phyloP scores from a whole-genome alignment of 2,797 vertebrate species.

The Tympanoctomys barrerae region DNA sequence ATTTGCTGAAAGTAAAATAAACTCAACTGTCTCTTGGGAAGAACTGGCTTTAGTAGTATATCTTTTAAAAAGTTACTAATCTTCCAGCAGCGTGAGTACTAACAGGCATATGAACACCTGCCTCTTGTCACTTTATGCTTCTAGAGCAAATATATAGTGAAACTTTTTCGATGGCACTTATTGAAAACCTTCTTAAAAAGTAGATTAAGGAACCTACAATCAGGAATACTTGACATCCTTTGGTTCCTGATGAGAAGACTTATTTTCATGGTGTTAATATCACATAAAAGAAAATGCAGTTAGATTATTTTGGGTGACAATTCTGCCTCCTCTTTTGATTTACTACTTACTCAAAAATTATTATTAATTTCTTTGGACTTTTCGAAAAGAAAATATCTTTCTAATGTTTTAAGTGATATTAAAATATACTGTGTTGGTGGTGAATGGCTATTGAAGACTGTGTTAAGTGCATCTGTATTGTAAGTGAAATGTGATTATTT shows the following conservation, averaged over 20 bases:
- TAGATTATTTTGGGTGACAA: constrained; percentile 81
- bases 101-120: constrained; percentile 79
- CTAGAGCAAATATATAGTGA: constrained; percentile 78
- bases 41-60: constrained; percentile 67
- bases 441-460: constrained; percentile 91
- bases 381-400: constrained; percentile 89
- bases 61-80: constrained; percentile 69
- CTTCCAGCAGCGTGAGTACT: constrained; percentile 76
- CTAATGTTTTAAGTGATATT: constrained; percentile 90
- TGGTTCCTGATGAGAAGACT: constrained; percentile 79
- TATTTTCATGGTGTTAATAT: constrained; percentile 82
- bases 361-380: constrained; percentile 86
- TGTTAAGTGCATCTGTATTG: constrained; percentile 94
- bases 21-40: constrained; percentile 63
- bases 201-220: constrained; percentile 78
- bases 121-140: constrained; percentile 80
- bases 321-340: constrained; percentile 80
- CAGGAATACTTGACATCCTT: constrained; percentile 82
- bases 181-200: constrained; percentile 68
- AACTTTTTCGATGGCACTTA: constrained; percentile 80
- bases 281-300: constrained; percentile 81
- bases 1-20: constrained; percentile 66
- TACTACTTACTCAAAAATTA: constrained; percentile 89
- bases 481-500: constrained; percentile 94
- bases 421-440: constrained; percentile 90